Percentiles rank a stretch among this genome's conserved stretches.
phyloP scores from a whole-genome alignment of 2,888 invertebrate species.

The Balanococcus diminutus region DNA sequence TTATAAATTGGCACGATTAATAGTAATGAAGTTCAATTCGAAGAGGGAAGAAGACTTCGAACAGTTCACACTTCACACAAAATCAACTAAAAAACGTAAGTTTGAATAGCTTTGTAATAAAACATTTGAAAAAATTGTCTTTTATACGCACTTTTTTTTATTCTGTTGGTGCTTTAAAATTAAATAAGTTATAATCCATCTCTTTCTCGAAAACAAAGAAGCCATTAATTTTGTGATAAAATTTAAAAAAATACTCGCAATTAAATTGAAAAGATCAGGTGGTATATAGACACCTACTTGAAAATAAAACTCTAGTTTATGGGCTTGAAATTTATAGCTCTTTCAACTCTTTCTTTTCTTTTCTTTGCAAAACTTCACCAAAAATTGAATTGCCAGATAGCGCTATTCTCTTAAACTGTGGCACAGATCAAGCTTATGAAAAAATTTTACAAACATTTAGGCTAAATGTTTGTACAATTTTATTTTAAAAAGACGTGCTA shows the following conservation, averaged over 20 bases:
- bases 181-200: background rate
- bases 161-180: background rate
- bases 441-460: background rate
- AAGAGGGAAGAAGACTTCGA: too few relatives aligned
- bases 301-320: background rate
- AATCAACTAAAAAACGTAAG: too few relatives aligned
- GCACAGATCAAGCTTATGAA: background rate
- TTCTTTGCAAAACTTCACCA: background rate
- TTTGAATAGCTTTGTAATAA: too few relatives aligned
- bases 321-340: constrained; percentile 17
- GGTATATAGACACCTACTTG: constrained; percentile 17
- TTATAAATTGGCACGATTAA: too few relatives aligned
- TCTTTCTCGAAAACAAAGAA: background rate
- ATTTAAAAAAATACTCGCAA: background rate
- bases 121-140: background rate
- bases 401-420: background rate
- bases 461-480: too few relatives aligned
- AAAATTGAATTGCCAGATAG: background rate
- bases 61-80: background rate
- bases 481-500: too few relatives aligned
- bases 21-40: too few relatives aligned
- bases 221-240: constrained; percentile 16
- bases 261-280: constrained; percentile 22
- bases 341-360: background rate
- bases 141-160: background rate